Conservation (phyloP, 2,113 vertebrate species). For the Triplophysa rosa region DNA sequence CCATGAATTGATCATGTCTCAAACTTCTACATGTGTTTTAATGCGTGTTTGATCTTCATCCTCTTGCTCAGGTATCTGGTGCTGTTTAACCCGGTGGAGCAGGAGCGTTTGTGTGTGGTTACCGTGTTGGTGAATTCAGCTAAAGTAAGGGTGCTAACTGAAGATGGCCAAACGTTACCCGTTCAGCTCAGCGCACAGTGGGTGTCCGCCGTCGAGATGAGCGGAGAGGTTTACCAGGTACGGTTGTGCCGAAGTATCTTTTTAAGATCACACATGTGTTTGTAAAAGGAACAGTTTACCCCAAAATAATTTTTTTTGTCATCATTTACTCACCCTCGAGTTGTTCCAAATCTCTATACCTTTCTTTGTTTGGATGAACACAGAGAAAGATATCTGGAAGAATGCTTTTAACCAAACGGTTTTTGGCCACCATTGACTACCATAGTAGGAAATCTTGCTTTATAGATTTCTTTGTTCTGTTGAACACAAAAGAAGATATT, state of each 20-base stretch:
- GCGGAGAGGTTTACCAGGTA: constrained; percentile 85
- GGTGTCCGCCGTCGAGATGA: constrained; percentile 79
- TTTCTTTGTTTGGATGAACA: too few species aligned
- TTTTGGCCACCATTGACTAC: too few species aligned
- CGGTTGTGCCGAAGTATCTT: neutral
- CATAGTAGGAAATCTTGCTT: neutral
- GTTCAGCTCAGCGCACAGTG: constrained; percentile 85
- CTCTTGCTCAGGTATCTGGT: constrained; percentile 82
- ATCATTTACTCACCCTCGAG: too few species aligned
- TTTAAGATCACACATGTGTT: neutral
- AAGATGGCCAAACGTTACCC: constrained; percentile 87
- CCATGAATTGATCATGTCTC: neutral
- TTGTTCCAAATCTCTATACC: too few species aligned
- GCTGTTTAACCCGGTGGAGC: constrained; percentile 90
- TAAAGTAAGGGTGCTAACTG: constrained; percentile 78
- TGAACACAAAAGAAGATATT: too few species aligned
- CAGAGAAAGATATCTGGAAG: too few species aligned
- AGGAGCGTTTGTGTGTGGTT: constrained; percentile 85
- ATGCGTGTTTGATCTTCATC: neutral
- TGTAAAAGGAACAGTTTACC: neutral
- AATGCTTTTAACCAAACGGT: too few species aligned
- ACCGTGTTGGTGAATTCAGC: constrained; percentile 83
- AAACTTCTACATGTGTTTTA: neutral
- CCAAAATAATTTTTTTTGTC: neutral
- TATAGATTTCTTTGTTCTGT: neutral